A percentile compares a stretch with the other conserved stretches of the same genome.
Evolutionary conservation across 2,888 invertebrate genomes (phyloP).

Genomic region (Gari tellinella): DNA sequence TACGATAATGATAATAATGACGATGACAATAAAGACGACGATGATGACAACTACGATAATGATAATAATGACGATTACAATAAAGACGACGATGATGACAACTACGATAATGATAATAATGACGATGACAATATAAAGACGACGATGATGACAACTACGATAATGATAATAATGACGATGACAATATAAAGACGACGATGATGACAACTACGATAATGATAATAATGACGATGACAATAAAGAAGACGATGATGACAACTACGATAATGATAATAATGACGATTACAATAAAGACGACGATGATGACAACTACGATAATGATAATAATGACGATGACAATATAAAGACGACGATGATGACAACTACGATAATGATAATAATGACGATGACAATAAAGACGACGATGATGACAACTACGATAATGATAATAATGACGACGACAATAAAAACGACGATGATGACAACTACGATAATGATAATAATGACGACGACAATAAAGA

Average conservation of each 20-base stretch:
- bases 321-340: too few relatives aligned
- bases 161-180: too few relatives aligned
- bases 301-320: too few relatives aligned
- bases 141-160: too few relatives aligned
- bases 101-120: neutral
- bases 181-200: too few relatives aligned
- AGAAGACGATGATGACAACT: too few relatives aligned
- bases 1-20: neutral
- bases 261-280: too few relatives aligned
- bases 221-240: too few relatives aligned
- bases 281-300: too few relatives aligned
- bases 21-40: conserved; percentile 6
- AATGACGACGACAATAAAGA: neutral
- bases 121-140: conserved; percentile 2
- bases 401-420: conserved; percentile 3
- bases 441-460: conserved; percentile 1
- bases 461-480: conserved; percentile 3
- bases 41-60: conserved; percentile 1
- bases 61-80: conserved; percentile 2
- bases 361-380: too few relatives aligned
- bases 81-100: neutral
- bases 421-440: conserved; percentile 3
- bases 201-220: too few relatives aligned
- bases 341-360: neutral
- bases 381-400: neutral